These are phyloP conservation scores for Neuroscelio doddi DNA, from an alignment of 2,888 invertebrate species.

Conservation along the genomic window DNA sequence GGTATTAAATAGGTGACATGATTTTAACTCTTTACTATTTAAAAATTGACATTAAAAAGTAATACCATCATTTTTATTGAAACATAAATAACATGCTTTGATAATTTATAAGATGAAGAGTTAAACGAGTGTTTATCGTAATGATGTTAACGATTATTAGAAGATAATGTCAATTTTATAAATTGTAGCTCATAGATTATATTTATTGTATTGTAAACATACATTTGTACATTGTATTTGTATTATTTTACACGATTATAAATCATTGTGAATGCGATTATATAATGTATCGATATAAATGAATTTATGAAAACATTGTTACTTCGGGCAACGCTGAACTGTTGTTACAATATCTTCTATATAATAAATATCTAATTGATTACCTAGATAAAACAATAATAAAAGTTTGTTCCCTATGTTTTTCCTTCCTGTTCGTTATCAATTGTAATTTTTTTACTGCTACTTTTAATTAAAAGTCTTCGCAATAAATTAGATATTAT, in stretches of 20 bases:
- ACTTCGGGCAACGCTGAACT: slow-evolving; percentile 57
- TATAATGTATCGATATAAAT: slow-evolving; percentile 33
- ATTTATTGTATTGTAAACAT: slow-evolving; percentile 38
- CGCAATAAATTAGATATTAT: too few species aligned
- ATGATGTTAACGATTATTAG: too few species aligned
- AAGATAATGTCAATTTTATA: slow-evolving; percentile 6
- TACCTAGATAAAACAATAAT: slow-evolving; percentile 6
- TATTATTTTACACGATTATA: slow-evolving; percentile 37
- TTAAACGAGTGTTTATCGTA: slow-evolving; percentile 1
- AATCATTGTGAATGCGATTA: slow-evolving; percentile 30
- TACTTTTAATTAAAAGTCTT: too few species aligned
- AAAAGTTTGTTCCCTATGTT: not conserved
- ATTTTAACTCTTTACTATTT: too few species aligned
- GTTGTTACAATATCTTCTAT: slow-evolving; percentile 59
- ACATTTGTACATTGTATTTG: slow-evolving; percentile 44
- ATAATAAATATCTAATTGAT: slow-evolving; percentile 59
- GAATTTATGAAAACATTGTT: slow-evolving; percentile 52
- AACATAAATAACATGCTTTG: not conserved
- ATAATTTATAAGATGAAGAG: not conserved
- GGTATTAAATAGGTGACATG: too few species aligned
- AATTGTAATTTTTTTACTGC: not conserved
- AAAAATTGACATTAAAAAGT: too few species aligned
- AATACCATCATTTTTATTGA: too few species aligned
- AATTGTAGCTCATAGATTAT: slow-evolving; percentile 28
- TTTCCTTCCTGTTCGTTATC: not conserved